Evolutionary conservation across 2,888 invertebrate species (phyloP), one percentile per base, ranked within the genome.

Genomic region (Himalopsyche anomala): DNA sequence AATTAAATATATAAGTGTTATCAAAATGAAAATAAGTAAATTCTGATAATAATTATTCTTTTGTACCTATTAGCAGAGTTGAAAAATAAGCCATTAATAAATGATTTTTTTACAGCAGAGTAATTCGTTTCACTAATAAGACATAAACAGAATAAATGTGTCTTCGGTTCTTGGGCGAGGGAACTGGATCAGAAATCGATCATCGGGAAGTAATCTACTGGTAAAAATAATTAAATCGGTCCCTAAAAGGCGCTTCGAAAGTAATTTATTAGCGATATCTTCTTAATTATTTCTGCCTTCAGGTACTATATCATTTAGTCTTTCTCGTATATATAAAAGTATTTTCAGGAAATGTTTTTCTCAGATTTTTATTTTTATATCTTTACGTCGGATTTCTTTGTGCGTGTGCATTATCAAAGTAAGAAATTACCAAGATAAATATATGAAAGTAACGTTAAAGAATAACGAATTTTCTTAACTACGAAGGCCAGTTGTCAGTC

Each of bases 151-250:
- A 51, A 51, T 51, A 51, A 51, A 51, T 51, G 51, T 51, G 51
- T 51, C 51, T 51, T 51, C 51, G 4, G 51, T 3, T 15, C 51
- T 51, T 51, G 12, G 51, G 51, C 45, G 15, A 51, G 11, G 15
- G 19, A 62, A 19, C 19, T 19, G 62, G 62, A 19, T 62, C 62
- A 62, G 62, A 62, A 62, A 62, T 62, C 62, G 62, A 62, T 62
- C 62, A 62, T 19, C 62, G 62, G 28, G 62, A 62, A 62, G 62
- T 62, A 62, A 62, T 62, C 62, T 62, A 62, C 62, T 62, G 62
- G 62, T 62, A 62, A 62, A 62, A 62, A 62, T 62, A 62, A 62
- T 62, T 62, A 62, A 62, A 62, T 62, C 62, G 62, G 62, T 62
- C 62, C 62, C 62, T 62, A 19, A 62, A 62, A 62, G 19, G n/a